Base-by-base conservation (phyloP, 1,140 invertebrate genomes). In the Goniozus legneri region DNA sequence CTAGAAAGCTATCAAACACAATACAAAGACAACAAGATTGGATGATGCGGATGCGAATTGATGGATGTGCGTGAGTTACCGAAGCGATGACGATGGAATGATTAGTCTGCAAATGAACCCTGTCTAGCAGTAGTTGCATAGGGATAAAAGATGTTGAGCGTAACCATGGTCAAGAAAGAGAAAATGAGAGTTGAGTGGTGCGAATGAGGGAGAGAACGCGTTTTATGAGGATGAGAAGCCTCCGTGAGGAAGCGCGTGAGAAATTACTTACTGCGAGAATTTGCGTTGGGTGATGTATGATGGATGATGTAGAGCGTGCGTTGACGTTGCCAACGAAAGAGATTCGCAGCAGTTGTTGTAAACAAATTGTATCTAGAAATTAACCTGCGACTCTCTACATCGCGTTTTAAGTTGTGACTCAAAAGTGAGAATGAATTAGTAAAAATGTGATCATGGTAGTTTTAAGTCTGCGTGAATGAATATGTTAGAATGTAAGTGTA, bases 1-100 rank as follows among this genome's bases (percentile, higher is more conserved):
- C 71, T 74, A 74, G 69, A 74, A 73, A 69, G 62, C 70, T 74
- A 73, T 74, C 71, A 64, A 74, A 71, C 71, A 73, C 69, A 71
- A 68, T 73, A 68, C 70, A 74, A 73, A 73, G 70, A 74, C 71
- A 71, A 74, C 71, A 74, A 72, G 70, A 72, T 74, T 74, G 71
- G 71, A 74, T 73, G 69, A 59, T 72, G 67, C 62, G 69, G 69
- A 74, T 74, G 71, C 70, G 69, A 73, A 64, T 73, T 71, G 70
- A 73, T 74, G 68, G 71, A 74, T 74, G 71, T 74, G 71, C 70
- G 71, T 74, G 71, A 74, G 67, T 73, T 66, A 58, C 70, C 55
- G 59, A 68, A 67, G 64, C 63, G 61, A 66, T 67, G 65, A 64
- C 54, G 64, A 56, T 50, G 55, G 51, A 48, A 54, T 62, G 58